Evolutionary conservation across 1,140 invertebrate species (phyloP).

Genomic region (Holotrichia oblita): DNA sequence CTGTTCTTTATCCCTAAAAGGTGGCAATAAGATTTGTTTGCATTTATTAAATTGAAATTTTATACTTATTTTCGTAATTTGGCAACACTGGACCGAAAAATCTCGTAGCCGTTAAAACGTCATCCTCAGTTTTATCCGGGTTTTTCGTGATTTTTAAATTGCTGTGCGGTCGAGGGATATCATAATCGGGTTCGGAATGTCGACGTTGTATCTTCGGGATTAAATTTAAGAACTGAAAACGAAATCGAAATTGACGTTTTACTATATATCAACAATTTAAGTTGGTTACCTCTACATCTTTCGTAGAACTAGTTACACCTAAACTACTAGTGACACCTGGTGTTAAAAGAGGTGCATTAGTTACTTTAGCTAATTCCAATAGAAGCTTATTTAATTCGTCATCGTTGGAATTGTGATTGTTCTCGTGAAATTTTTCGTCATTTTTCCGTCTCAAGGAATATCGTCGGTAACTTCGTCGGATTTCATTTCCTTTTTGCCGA

Average conservation of each 20-base stretch:
- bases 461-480: not conserved
- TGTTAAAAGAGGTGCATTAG: slow-evolving; percentile 55
- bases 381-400: slow-evolving; percentile 57
- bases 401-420: slow-evolving; percentile 24
- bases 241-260: too few relatives aligned
- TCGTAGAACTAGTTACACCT: slow-evolving; percentile 46
- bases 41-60: not conserved
- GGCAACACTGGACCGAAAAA: slow-evolving; percentile 55
- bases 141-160: slow-evolving; percentile 52
- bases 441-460: not conserved
- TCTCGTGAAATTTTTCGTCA: not conserved
- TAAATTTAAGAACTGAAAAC: slow-evolving; percentile 54
- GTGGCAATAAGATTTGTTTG: not conserved
- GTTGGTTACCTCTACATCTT: slow-evolving; percentile 55
- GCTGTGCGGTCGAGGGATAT: slow-evolving; percentile 60
- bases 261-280: too few relatives aligned
- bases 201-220: slow-evolving; percentile 53
- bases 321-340: slow-evolving; percentile 56
- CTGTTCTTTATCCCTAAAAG: not conserved
- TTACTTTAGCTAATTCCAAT: slow-evolving; percentile 57
- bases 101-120: slow-evolving; percentile 51
- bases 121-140: slow-evolving; percentile 45
- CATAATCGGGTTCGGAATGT: slow-evolving; percentile 62
- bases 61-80: slow-evolving; percentile 35
- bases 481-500: slow-evolving; percentile 38